Evolutionary conservation across 2,113 vertebrate genomes (phyloP).

Genomic region (Herpetotheres cachinnans): DNA sequence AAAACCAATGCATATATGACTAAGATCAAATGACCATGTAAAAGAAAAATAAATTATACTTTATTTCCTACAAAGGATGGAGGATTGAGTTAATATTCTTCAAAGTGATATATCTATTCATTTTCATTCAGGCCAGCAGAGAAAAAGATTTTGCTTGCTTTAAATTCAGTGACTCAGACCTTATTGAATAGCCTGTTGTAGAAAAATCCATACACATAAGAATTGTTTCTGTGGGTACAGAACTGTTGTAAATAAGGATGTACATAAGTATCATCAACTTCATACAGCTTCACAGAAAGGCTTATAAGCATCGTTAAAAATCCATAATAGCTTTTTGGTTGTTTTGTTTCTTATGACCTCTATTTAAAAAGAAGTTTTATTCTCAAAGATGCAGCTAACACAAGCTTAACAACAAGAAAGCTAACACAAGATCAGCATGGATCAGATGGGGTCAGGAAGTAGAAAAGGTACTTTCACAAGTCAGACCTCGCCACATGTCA

Average conservation of each 20-base stretch:
- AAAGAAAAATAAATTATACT: background rate
- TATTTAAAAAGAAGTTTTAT: background rate
- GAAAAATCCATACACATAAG: slow-evolving; percentile 3
- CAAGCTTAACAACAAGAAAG: background rate
- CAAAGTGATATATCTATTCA: background rate
- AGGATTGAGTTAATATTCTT: background rate
- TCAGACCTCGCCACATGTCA: background rate
- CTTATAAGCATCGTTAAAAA: background rate
- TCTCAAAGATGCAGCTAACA: background rate
- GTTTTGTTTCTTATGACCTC: background rate
- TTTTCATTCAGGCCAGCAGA: background rate
- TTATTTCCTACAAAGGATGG: background rate
- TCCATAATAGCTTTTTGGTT: background rate
- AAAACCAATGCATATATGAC: background rate
- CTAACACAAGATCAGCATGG: background rate
- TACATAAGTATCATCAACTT: background rate
- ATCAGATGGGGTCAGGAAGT: background rate
- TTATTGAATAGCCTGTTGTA: background rate
- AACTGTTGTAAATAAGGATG: background rate
- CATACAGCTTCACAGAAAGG: background rate
- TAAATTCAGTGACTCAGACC: background rate
- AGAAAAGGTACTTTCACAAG: background rate
- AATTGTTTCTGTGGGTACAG: background rate
- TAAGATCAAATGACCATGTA: background rate
- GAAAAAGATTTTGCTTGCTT: background rate